These are phyloP conservation scores for Steinernema hermaphroditum DNA, from an alignment of 2,888 invertebrate species.

Conservation along the genomic window DNA sequence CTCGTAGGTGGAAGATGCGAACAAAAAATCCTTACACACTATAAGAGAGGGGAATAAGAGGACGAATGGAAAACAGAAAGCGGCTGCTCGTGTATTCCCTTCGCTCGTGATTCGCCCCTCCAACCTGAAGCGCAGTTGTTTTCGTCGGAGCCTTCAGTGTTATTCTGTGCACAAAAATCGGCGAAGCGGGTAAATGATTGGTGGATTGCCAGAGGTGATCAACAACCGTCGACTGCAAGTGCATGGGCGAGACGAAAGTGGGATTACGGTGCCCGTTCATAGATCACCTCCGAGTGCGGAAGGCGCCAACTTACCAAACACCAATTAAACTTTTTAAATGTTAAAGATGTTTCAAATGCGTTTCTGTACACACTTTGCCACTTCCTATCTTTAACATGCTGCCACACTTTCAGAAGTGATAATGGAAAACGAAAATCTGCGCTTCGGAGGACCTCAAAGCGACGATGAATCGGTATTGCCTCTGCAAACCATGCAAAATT, in stretches of 20 bases:
- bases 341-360: too few relatives aligned
- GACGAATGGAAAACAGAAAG: constrained; percentile 22
- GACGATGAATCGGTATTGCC: constrained; percentile 45
- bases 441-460: constrained; percentile 56
- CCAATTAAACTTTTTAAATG: too few relatives aligned
- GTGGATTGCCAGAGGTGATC: neutral
- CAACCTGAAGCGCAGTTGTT: constrained; percentile 17
- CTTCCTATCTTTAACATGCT: too few relatives aligned
- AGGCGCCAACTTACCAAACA: constrained; percentile 4
- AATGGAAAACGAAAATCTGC: constrained; percentile 42
- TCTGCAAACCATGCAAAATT: neutral
- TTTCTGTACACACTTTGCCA: too few relatives aligned
- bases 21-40: constrained; percentile 24
- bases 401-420: neutral
- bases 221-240: neutral
- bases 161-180: constrained; percentile 25
- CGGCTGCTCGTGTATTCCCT: constrained; percentile 11
- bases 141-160: neutral
- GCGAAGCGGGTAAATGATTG: constrained; percentile 16
- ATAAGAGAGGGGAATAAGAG: constrained; percentile 28
- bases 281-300: neutral
- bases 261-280: neutral
- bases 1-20: constrained; percentile 25
- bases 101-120: neutral
- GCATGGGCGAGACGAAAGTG: too few relatives aligned